These are phyloP conservation scores for Azorinus chamasolen DNA, from an alignment of 2,888 invertebrate species.

Conservation along the genomic window DNA sequence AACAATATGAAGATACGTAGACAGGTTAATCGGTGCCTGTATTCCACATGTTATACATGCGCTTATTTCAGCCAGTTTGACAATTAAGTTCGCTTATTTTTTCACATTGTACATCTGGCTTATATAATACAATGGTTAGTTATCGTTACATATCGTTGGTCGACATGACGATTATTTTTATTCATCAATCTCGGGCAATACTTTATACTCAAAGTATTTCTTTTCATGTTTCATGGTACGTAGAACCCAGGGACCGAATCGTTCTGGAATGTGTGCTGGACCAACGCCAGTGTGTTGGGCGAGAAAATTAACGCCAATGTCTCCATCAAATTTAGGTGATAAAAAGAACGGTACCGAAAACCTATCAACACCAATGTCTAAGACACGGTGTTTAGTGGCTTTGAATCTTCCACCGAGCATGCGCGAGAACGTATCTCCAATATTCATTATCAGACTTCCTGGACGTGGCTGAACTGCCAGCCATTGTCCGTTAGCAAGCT, in stretches of 20 bases:
- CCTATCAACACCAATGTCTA: slow-evolving; percentile 64
- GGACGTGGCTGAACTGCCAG: slow-evolving; percentile 62
- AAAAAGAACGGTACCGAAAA: slow-evolving; percentile 72
- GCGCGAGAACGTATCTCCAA: slow-evolving; percentile 69
- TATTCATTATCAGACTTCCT: slow-evolving; percentile 71
- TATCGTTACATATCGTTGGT: too few relatives aligned
- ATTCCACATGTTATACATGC: too few relatives aligned
- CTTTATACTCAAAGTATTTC: slow-evolving; percentile 70
- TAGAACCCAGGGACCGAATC: slow-evolving; percentile 55
- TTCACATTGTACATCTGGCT: too few relatives aligned
- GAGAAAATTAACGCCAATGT: slow-evolving; percentile 60
- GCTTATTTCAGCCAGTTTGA: too few relatives aligned
- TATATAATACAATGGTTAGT: too few relatives aligned
- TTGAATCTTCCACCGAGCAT: slow-evolving; percentile 69
- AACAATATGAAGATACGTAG: too few relatives aligned
- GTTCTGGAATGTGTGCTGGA: slow-evolving; percentile 45
- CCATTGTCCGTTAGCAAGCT: slow-evolving; percentile 59
- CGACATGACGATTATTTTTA: too few relatives aligned
- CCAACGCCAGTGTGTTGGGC: slow-evolving; percentile 42
- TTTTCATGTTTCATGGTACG: slow-evolving; percentile 54
- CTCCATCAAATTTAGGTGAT: slow-evolving; percentile 61
- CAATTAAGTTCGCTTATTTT: too few relatives aligned
- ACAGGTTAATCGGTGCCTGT: too few relatives aligned
- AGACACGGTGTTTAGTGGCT: slow-evolving; percentile 69
- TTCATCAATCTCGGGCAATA: slow-evolving; percentile 66